Evolutionary conservation across 1,140 invertebrate genomes (phyloP), one percentile per base, ranked within the genome.

Genomic region (Magallana angulata): DNA sequence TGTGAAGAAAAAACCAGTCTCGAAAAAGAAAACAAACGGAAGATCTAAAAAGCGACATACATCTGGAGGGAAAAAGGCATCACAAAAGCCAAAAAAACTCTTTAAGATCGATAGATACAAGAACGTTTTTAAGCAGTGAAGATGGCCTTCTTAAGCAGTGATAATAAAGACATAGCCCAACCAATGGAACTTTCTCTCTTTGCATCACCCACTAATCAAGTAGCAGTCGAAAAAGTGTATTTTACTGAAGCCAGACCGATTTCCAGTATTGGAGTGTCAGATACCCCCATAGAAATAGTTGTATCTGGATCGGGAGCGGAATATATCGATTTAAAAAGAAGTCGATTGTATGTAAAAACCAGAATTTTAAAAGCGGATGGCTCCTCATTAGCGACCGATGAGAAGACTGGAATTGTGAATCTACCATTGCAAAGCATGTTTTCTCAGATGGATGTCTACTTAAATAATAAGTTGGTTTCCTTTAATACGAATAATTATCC

Each of bases 361-460:
- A 89, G 84, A 82, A 87, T 90, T 18, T n/a, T 83, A 16, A 85
- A 90, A 59, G 64, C 85, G 2, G 89, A 90, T 83, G 89, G 85
- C 3, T 87, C 71, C 6, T 30, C 83, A 6, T 68, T 90, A 11
- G 62, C 76, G n/a, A 57, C 80, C 12, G 18, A 85, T 16, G 88
- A 90, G 85, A 85, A 87, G 24, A 80, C 58, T 9, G 85, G 80
- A n/a, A 86, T 88, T n/a, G 68, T 90, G 1, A 90, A 90, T 85
- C 60, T 86, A 58, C 87, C 84, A 12, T 57, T 89, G n/a, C 87
- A 85, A 56, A 71, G 59, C 57, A 64, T 89, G 30, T 85, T 68
- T 68, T 87, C 85, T 71, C 89, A 90, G 36, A 85, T 90, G 56
- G 89, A 90, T 62, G 57, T 87, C 56, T 82, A 76, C 76, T 81